Evolutionary conservation across 2,888 invertebrate species (phyloP), one percentile per base, ranked within the genome.

Genomic region (Priocnemis perturbator): DNA sequence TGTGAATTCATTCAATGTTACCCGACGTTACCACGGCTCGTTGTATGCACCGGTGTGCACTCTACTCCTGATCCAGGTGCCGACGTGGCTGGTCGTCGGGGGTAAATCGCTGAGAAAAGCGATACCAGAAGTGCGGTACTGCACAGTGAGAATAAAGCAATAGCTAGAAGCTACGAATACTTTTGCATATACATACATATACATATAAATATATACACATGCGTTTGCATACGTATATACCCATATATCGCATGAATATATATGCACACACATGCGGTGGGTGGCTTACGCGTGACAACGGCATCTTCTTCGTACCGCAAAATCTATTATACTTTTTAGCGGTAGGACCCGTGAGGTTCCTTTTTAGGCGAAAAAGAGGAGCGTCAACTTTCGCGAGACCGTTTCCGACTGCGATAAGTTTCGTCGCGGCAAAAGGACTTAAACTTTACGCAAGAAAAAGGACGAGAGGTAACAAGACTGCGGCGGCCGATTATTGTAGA

Each of bases 81-180:
- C 71, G 69, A 75, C 75, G 73, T 68, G 59, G 75, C 71, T 65
- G 66, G 64, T 71, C 67, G 20, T 44, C 0, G 60, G 30, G 57
- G 57, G 20, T 67, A 73, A 78, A 78, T 78, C 68, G 78, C 78
- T 78, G 78, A 78, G 78, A 58, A 69, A 74, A 64, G 76, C 76
- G 69, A 78, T 77, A 77, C 74, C 44, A 48, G 55, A 67, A 56
- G 19, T 62, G 57, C 58, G 60, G 59, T 61, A 62, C 67, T 45
- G 64, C 52, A 20, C 53, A 47, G 44, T 50, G 45, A 60, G 58
- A 50, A 64, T 59, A 37, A 66, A 64, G 55, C 60, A 67, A 60
- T 59, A 45, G 48, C 37, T 21, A 57, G 23, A 57, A 57, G 37
- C 17, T 56, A 52, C 55, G 61, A 23, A 37, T 11, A 37, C 37